phyloP scores from a whole-genome alignment of 2,888 invertebrate genomes.

The Cotesia congregata region DNA sequence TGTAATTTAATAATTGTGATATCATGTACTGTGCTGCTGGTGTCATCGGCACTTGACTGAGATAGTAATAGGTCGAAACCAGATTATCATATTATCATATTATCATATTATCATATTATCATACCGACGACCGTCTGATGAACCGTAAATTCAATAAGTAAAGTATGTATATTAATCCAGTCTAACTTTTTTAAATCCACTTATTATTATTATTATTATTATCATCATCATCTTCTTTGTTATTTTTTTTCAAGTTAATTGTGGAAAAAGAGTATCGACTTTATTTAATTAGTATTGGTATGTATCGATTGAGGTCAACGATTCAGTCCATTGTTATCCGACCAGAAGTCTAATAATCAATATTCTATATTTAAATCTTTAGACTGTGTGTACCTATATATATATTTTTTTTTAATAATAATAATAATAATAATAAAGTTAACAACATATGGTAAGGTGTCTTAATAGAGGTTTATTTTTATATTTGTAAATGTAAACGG shows the following conservation, averaged over 20 bases:
- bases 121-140: constrained; percentile 25
- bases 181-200: background rate
- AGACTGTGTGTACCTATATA: background rate
- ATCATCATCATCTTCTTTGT: background rate
- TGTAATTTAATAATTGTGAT: background rate
- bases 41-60: constrained; percentile 18
- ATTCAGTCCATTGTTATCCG: background rate
- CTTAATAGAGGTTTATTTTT: background rate
- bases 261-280: constrained; percentile 34
- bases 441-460: background rate
- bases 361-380: background rate
- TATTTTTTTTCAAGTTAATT: constrained; percentile 10
- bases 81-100: constrained; percentile 9
- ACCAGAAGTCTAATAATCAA: constrained; percentile 10
- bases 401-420: no score
- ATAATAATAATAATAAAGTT: no score
- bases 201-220: background rate
- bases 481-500: no score
- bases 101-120: background rate
- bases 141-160: constrained; percentile 6
- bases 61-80: constrained; percentile 12
- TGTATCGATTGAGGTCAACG: constrained; percentile 28
- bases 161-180: no score
- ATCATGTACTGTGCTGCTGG: background rate
- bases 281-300: background rate